phyloP scores from a whole-genome alignment of 2,797 vertebrate species.

The Enteromius paludinosus region DNA sequence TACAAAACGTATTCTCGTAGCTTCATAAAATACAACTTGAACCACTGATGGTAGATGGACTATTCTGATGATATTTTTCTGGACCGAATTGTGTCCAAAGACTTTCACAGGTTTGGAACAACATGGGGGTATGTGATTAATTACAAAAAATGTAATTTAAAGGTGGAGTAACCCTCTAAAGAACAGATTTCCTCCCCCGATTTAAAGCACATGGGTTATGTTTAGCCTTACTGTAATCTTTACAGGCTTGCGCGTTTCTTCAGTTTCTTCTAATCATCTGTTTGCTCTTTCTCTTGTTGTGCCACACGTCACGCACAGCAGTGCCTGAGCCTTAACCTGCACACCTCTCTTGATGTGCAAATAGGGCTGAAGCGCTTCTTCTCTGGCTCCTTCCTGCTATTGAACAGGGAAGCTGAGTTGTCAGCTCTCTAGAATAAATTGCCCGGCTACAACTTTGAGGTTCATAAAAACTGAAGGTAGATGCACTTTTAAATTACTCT shows the following conservation, averaged over 20 bases:
- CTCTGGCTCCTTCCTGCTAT: constrained; percentile 40
- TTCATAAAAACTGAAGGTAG: constrained; percentile 55
- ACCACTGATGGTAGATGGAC: too few species aligned
- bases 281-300: constrained; percentile 34
- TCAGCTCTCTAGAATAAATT: constrained; percentile 58
- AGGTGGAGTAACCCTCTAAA: too few species aligned
- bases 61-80: too few species aligned
- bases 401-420: constrained; percentile 43
- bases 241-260: not conserved
- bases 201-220: constrained; percentile 25
- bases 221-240: constrained; percentile 30
- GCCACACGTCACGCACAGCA: constrained; percentile 18
- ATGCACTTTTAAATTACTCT: constrained; percentile 54
- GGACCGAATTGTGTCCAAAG: too few species aligned
- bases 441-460: constrained; percentile 37
- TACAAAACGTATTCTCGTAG: too few species aligned
- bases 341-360: constrained; percentile 81
- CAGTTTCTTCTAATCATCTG: constrained; percentile 39
- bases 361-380: constrained; percentile 67
- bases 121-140: too few species aligned
- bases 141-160: too few species aligned
- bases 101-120: too few species aligned
- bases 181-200: not conserved
- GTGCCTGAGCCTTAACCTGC: constrained; percentile 32
- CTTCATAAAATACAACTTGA: too few species aligned